Percentiles rank a stretch among this genome's conserved stretches.
Conservation (phyloP, 2,888 invertebrate species). For the Sesia bembeciformis region DNA sequence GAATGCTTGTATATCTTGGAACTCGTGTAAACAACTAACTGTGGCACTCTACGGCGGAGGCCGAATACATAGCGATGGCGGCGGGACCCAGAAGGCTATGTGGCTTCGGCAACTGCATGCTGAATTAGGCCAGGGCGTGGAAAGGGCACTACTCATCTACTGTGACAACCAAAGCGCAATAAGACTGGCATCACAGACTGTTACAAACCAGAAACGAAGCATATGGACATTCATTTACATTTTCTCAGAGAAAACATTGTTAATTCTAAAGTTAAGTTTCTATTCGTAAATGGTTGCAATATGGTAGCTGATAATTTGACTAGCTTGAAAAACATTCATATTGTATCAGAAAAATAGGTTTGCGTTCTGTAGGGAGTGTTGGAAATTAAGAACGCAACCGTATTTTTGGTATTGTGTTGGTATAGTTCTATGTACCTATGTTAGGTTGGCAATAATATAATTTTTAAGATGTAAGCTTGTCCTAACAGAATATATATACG, state of each 20-base stretch:
- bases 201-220: slow-evolving; percentile 14
- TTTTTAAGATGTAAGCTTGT: too few species aligned
- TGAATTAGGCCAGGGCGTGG: slow-evolving; percentile 10
- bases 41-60: slow-evolving; percentile 16
- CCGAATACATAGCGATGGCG: slow-evolving; percentile 16
- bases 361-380: slow-evolving; percentile 8
- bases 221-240: slow-evolving; percentile 12
- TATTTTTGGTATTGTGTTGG: too few species aligned
- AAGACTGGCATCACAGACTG: slow-evolving; percentile 11
- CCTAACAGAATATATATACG: too few species aligned
- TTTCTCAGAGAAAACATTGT: slow-evolving; percentile 9
- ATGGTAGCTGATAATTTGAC: slow-evolving; percentile 12
- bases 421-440: too few species aligned
- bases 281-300: slow-evolving; percentile 9
- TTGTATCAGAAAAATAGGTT: slow-evolving; percentile 10
- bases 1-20: slow-evolving; percentile 19
- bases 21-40: slow-evolving; percentile 14
- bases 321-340: slow-evolving; percentile 9
- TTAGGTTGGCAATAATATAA: too few species aligned
- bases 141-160: slow-evolving; percentile 7
- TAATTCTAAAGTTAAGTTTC: slow-evolving; percentile 7
- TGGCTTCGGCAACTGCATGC: slow-evolving; percentile 11
- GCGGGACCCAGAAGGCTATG: slow-evolving; percentile 12
- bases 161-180: slow-evolving; percentile 18
- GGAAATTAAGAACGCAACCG: not conserved